phyloP scores from a whole-genome alignment of 2,113 vertebrate genomes.

The Stictonetta naevosa region DNA sequence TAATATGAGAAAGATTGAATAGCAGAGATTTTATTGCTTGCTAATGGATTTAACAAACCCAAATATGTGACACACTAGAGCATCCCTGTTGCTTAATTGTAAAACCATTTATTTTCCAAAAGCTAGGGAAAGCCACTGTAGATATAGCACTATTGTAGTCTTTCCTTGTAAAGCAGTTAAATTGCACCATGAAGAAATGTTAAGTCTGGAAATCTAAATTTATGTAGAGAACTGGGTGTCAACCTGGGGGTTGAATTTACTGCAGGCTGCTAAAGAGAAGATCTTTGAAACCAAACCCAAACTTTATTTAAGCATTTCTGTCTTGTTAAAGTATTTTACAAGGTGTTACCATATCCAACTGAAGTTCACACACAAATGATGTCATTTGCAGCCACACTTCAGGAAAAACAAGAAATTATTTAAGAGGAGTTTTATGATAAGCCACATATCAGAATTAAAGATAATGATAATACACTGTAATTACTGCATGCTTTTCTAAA shows the following conservation, averaged over 20 bases:
- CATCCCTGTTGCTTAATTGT: slow-evolving; percentile 28
- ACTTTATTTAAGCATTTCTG: neutral
- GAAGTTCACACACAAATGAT: neutral
- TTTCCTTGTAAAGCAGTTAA: slow-evolving; percentile 49
- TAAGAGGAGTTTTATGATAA: neutral
- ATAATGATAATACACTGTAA: neutral
- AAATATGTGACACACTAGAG: slow-evolving; percentile 4
- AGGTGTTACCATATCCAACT: neutral
- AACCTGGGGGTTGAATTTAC: neutral
- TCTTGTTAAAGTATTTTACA: slow-evolving; percentile 39
- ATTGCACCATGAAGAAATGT: neutral
- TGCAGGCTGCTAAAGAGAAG: neutral
- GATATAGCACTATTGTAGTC: neutral
- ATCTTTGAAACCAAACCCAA: slow-evolving; percentile 21
- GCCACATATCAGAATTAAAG: neutral
- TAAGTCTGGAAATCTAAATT: slow-evolving; percentile 19
- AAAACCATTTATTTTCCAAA: slow-evolving; percentile 48
- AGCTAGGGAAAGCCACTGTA: neutral
- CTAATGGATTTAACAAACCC: slow-evolving; percentile 58
- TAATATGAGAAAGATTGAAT: neutral
- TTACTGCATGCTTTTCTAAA: neutral
- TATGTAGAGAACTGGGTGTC: neutral
- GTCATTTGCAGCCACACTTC: neutral
- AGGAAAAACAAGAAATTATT: neutral
- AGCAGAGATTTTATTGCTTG: neutral